A percentile compares a stretch with the other conserved stretches of the same genome.
Evolutionary conservation across 1,140 invertebrate species (phyloP).

Genomic region (Diabrotica undecimpunctata): DNA sequence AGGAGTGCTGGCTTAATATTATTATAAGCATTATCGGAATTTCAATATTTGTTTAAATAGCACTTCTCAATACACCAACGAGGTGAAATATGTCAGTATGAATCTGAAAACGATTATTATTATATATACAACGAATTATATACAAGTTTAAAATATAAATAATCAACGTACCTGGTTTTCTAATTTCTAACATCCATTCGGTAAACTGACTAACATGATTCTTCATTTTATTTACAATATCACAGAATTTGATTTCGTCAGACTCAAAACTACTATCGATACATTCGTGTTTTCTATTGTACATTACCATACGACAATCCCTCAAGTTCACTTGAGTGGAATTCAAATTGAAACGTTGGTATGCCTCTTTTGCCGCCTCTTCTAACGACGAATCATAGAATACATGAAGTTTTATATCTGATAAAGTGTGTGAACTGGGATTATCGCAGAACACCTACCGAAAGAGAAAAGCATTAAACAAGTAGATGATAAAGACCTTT

Average conservation of each 20-base stretch:
- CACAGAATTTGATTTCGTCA: conserved; percentile 54
- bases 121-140: no score
- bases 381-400: conserved; percentile 57
- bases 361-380: conserved; percentile 57
- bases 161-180: conserved; percentile 51
- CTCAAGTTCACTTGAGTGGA: conserved; percentile 55
- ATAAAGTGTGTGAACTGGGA: conserved; percentile 54
- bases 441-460: conserved; percentile 60
- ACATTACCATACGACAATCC: conserved; percentile 71
- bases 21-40: no score
- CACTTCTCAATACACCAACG: no score
- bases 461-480: conserved; percentile 50
- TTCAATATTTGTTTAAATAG: no score
- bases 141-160: no score
- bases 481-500: no score
- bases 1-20: no score
- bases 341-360: conserved; percentile 60
- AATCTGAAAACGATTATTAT: no score
- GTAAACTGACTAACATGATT: conserved; percentile 30
- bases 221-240: conserved; percentile 45
- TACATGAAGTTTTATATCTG: conserved; percentile 55
- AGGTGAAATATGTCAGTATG: no score
- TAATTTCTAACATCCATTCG: conserved; percentile 69
- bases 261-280: conserved; percentile 71
- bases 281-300: conserved; percentile 62